These are phyloP conservation scores for Thymallus thymallus DNA, from an alignment of 2,113 vertebrate species.

Conservation along the genomic window DNA sequence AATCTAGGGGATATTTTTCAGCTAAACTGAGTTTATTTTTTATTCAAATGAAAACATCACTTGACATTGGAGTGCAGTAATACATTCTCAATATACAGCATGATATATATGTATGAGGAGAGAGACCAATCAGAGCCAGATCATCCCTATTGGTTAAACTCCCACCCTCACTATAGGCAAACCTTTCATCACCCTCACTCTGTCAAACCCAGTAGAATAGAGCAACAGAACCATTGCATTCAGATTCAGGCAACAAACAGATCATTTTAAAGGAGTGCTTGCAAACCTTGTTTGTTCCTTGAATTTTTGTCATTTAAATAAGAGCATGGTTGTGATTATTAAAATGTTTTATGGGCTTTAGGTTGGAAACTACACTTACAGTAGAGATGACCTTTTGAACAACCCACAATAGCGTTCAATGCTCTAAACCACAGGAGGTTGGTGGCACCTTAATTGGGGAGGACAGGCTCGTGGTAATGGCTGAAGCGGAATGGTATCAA, in stretches of 20 bases:
- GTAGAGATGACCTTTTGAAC: neutral
- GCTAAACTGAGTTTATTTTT: slow-evolving; percentile 44
- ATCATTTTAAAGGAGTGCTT: too few relatives aligned
- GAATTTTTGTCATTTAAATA: too few relatives aligned
- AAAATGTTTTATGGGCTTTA: neutral
- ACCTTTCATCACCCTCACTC: slow-evolving; percentile 17
- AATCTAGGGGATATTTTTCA: slow-evolving; percentile 20
- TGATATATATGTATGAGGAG: slow-evolving; percentile 24
- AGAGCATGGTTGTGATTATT: neutral
- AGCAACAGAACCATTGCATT: too few relatives aligned
- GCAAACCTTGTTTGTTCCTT: too few relatives aligned
- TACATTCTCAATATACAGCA: slow-evolving; percentile 60
- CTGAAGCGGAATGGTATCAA: too few relatives aligned
- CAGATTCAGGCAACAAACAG: too few relatives aligned
- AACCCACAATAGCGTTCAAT: too few relatives aligned
- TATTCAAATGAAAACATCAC: slow-evolving; percentile 63
- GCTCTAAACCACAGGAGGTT: too few relatives aligned
- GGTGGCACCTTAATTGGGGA: too few relatives aligned
- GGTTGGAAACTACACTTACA: too few relatives aligned
- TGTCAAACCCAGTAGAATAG: slow-evolving; percentile 13
- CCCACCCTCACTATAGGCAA: slow-evolving; percentile 3
- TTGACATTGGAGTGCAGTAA: slow-evolving; percentile 60
- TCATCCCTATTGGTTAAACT: slow-evolving; percentile 1
- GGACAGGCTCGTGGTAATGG: too few relatives aligned
- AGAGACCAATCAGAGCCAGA: slow-evolving; percentile 4